A percentile compares a stretch with the other conserved stretches of the same genome.
phyloP scores from a whole-genome alignment of 2,888 invertebrate species.

The Ormia ochracea region DNA sequence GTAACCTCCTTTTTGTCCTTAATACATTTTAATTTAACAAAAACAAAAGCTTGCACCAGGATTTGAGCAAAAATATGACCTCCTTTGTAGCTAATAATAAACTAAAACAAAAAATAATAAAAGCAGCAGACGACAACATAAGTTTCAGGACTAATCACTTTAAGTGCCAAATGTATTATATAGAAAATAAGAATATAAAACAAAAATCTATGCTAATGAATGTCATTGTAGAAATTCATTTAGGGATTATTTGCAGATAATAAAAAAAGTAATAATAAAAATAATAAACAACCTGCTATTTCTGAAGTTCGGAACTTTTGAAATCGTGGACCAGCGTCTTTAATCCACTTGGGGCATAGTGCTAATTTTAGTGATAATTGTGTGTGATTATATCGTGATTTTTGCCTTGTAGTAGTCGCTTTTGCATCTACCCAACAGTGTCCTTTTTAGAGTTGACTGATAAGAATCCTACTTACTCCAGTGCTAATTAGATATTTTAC shows the following conservation, averaged over 20 bases:
- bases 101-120: background rate
- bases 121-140: conserved; percentile 11
- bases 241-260: background rate
- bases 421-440: no score
- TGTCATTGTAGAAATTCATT: conserved; percentile 25
- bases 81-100: background rate
- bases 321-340: no score
- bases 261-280: no score
- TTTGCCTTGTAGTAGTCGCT: no score
- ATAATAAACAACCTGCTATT: no score
- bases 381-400: no score
- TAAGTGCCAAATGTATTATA: conserved; percentile 11
- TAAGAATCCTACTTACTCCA: no score
- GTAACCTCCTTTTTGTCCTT: background rate
- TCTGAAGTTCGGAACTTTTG: no score
- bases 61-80: background rate
- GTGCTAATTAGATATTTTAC: no score
- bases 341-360: no score
- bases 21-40: background rate
- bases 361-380: no score
- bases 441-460: no score
- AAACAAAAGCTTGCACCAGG: background rate
- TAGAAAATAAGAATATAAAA: background rate
- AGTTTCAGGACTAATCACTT: conserved; percentile 55
- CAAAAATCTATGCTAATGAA: conserved; percentile 44